phyloP scores from a whole-genome alignment of 2,113 vertebrate species.

The Patagioenas fasciata region DNA sequence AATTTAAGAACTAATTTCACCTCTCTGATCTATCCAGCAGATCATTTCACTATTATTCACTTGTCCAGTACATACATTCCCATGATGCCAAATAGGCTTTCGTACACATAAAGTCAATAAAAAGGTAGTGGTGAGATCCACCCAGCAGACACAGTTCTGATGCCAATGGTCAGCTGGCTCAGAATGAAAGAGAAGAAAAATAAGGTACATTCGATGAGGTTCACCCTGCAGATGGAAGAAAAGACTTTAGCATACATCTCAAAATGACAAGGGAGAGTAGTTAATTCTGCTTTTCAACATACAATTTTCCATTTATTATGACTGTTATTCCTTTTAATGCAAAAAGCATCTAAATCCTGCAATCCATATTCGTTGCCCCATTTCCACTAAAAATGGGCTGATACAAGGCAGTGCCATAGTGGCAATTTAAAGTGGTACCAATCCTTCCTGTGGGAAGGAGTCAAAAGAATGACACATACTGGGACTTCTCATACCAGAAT shows the following conservation, averaged over 20 bases:
- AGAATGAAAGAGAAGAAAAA: neutral
- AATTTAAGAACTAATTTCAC: neutral
- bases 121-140: neutral
- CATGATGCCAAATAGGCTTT: neutral
- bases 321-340: neutral
- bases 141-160: neutral
- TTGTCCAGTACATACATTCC: neutral
- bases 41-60: neutral
- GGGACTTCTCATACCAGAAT: neutral
- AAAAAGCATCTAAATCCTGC: neutral
- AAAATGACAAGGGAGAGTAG: neutral
- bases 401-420: neutral
- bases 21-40: neutral
- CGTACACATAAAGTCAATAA: neutral
- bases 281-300: neutral
- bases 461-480: neutral
- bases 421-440: neutral
- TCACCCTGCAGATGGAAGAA: neutral
- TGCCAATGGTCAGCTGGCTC: neutral
- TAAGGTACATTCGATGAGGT: neutral
- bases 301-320: neutral
- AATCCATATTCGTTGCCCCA: neutral
- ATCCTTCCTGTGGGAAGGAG: neutral
- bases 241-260: neutral
- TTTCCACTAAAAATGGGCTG: neutral